Evolutionary conservation across 2,113 vertebrate species (phyloP).

Genomic region (Promerops cafer): DNA sequence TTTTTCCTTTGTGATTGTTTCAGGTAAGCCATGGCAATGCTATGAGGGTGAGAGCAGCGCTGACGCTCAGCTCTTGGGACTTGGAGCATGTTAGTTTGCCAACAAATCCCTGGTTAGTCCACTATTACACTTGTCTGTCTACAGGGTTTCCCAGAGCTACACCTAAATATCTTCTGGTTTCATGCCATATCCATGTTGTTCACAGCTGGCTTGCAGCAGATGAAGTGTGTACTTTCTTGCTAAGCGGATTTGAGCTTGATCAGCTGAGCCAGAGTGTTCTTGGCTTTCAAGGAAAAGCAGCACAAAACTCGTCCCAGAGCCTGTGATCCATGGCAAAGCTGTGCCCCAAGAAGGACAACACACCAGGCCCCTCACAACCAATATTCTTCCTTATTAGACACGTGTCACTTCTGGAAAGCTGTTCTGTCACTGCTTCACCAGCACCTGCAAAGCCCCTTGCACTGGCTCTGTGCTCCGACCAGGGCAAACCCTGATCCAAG

Average conservation of each 20-base stretch:
- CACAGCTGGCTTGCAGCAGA: not conserved
- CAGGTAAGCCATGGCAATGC: constrained; percentile 13
- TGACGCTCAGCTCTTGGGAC: not conserved
- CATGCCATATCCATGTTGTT: not conserved
- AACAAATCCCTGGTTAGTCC: not conserved
- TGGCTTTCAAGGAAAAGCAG: not conserved
- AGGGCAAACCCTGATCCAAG: not conserved
- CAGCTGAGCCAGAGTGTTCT: not conserved
- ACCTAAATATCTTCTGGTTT: not conserved
- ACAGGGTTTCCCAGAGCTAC: not conserved
- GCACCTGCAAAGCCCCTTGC: not conserved
- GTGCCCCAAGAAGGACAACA: not conserved
- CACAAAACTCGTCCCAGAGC: not conserved
- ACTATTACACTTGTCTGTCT: not conserved
- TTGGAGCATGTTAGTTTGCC: not conserved
- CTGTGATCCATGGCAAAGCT: not conserved
- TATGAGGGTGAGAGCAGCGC: not conserved
- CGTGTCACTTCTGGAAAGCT: not conserved
- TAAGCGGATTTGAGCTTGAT: not conserved
- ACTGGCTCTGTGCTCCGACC: not conserved
- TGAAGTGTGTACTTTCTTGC: not conserved
- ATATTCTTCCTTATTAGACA: not conserved
- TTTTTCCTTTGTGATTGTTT: constrained; percentile 10
- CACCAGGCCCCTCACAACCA: not conserved
- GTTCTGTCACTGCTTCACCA: not conserved